A percentile compares a stretch with the other conserved stretches of the same genome.
Evolutionary conservation across 1,140 invertebrate genomes (phyloP).

Genomic region (Eupeodes corollae): DNA sequence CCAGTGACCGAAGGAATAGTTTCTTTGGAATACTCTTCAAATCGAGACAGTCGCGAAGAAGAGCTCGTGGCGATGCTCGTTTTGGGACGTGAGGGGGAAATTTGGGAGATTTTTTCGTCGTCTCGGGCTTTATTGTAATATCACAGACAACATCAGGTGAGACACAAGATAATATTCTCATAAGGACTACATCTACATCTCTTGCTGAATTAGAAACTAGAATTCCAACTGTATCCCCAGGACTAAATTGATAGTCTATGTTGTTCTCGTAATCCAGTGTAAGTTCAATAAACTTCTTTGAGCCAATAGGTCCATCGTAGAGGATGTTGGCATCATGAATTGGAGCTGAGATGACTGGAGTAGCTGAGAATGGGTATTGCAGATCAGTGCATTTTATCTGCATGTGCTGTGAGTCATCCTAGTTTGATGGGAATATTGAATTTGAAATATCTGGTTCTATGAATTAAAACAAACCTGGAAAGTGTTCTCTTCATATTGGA

Average conservation of each 20-base stretch:
- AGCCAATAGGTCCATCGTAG: constrained; percentile 9
- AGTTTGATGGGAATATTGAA: not conserved
- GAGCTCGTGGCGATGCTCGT: constrained; percentile 19
- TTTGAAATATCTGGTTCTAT: not conserved
- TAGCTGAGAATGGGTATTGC: constrained; percentile 20
- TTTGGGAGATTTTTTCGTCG: constrained; percentile 21
- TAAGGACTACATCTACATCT: constrained; percentile 12
- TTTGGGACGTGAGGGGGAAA: constrained; percentile 35
- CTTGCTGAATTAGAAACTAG: constrained; percentile 15
- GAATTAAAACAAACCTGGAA: not conserved
- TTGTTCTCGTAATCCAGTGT: constrained; percentile 8
- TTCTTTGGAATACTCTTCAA: constrained; percentile 35
- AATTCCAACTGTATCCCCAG: constrained; percentile 28
- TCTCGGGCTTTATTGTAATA: constrained; percentile 8
- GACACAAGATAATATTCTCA: constrained; percentile 9
- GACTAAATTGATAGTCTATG: constrained; percentile 8
- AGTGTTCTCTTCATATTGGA: not conserved
- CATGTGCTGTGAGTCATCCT: constrained; percentile 5
- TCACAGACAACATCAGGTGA: constrained; percentile 15
- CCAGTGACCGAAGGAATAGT: constrained; percentile 24
- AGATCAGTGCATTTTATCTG: constrained; percentile 16
- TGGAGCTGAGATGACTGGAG: constrained; percentile 3
- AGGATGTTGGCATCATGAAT: constrained; percentile 12
- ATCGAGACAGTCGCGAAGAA: constrained; percentile 34
- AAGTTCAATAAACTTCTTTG: constrained; percentile 22